Conservation (phyloP, 2,113 vertebrate species). For the Chitala chitala region DNA sequence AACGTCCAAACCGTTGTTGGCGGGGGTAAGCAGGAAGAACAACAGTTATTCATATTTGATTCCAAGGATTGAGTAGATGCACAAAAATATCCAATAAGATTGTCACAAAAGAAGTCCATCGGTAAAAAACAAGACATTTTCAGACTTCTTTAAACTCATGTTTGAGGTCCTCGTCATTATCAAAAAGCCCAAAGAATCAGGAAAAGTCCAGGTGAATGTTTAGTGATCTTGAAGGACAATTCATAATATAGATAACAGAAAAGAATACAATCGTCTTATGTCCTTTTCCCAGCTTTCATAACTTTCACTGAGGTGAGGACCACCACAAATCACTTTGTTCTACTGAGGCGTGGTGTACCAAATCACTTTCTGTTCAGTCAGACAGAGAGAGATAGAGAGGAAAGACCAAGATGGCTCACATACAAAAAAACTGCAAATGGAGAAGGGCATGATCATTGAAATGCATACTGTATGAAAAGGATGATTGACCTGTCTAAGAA, state of each 20-base stretch:
- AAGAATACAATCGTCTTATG: conserved; percentile 49
- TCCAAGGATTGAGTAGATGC: conserved; percentile 43
- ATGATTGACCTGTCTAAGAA: not conserved
- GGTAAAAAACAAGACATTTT: conserved; percentile 52
- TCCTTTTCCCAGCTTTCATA: conserved; percentile 48
- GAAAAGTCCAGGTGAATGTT: conserved; percentile 53
- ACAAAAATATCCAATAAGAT: conserved; percentile 46
- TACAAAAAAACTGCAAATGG: conserved; percentile 17
- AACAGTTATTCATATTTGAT: conserved; percentile 43
- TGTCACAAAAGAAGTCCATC: conserved; percentile 57
- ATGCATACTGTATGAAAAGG: not conserved
- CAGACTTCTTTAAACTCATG: conserved; percentile 35
- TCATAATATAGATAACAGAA: conserved; percentile 56
- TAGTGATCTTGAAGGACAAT: conserved; percentile 39
- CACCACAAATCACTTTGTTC: conserved; percentile 46
- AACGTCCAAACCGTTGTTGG: conserved; percentile 46
- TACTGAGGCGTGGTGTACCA: conserved; percentile 62
- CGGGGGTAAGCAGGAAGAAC: conserved; percentile 55
- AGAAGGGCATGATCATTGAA: not conserved
- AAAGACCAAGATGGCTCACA: conserved; percentile 37
- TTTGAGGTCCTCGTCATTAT: conserved; percentile 51
- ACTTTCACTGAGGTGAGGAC: conserved; percentile 44
- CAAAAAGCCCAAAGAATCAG: conserved; percentile 54
- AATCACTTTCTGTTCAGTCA: conserved; percentile 49
- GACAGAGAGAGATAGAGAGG: conserved; percentile 43